Base-by-base conservation (phyloP, 2,888 invertebrate genomes). In the Macrosiphum euphorbiae region DNA sequence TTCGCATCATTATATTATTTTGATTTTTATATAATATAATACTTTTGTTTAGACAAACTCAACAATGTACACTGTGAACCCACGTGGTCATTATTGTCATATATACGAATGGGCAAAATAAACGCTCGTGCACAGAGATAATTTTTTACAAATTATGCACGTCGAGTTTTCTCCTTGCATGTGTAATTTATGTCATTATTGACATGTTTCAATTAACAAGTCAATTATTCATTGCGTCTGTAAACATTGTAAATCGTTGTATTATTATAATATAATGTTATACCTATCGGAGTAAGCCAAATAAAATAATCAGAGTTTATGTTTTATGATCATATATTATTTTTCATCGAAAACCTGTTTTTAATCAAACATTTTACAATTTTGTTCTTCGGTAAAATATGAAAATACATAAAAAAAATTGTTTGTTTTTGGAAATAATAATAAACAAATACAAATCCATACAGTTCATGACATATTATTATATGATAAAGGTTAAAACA, bases 241-340 rank as follows among this genome's bases (percentile, higher is more conserved):
- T 78, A 35, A 20, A 78, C 78, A 67, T 78, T 35, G 20, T 78
- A 16, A 78, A 35, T 35, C 20, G 13, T 67, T 5, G 16, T n/a
- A 28, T 28, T 61, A 52, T 3, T 3, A 16, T 52, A 20, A 44
- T 52, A 52, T 20, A 20, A 55, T 55, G 7, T 20, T 55, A 55
- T 24, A 24, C 5, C 1, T 13, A 67, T 67, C 2, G 78, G 20
- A 78, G 20, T 20, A 61, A 67, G 0, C 47, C 11, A n/a, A 91
- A 55, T 85, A 41, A 55, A 52, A 52, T 58, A 91, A 91, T 58
- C 44, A 85, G 55, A 58, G 44, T 58, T 91, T 85, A 85, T 85
- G 55, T 92, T 92, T 91, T 91, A 91, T 92, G 86, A 86, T 91
- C 55, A 86, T 92, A 86, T 92, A 28, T 58, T 88, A 87, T 88